A percentile compares a stretch with the other conserved stretches of the same genome.
Conservation (phyloP, 2,797 vertebrate genomes). For the Myotis myotis region DNA sequence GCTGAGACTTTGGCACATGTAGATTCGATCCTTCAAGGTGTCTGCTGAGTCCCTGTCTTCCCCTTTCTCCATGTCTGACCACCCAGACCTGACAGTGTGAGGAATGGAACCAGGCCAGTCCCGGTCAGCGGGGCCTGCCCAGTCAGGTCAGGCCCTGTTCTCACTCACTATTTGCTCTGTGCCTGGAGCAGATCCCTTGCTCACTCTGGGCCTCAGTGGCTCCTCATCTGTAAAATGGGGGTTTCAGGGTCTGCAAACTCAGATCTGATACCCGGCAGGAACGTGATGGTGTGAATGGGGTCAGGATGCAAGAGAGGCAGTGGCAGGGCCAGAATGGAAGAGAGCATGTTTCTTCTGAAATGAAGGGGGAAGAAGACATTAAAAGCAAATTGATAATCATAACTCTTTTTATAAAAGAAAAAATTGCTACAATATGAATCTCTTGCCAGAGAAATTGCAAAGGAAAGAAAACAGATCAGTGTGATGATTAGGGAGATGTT, state of each 20-base stretch:
- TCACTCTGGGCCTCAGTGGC: background rate
- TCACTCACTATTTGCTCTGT: background rate
- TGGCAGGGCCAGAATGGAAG: background rate
- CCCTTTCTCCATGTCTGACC: background rate
- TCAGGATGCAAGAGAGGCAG: background rate
- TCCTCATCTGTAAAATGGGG: background rate
- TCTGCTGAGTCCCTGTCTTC: background rate
- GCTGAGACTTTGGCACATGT: background rate
- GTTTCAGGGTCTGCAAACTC: background rate
- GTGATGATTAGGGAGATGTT: background rate
- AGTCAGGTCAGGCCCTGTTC: background rate
- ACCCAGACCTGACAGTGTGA: background rate
- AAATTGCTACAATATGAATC: background rate
- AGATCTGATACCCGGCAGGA: background rate
- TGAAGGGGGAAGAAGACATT: background rate
- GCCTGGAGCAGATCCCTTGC: background rate
- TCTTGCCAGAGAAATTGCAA: background rate
- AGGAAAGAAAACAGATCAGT: background rate
- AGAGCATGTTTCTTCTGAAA: background rate
- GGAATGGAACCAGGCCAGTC: background rate
- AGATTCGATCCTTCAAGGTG: background rate
- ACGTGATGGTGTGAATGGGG: fast-evolving
- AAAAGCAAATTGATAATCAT: background rate
- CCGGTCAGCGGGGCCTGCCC: background rate
- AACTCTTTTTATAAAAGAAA: background rate